Evolutionary conservation across 2,797 vertebrate genomes (phyloP).

Genomic region (Prunella strophiata): DNA sequence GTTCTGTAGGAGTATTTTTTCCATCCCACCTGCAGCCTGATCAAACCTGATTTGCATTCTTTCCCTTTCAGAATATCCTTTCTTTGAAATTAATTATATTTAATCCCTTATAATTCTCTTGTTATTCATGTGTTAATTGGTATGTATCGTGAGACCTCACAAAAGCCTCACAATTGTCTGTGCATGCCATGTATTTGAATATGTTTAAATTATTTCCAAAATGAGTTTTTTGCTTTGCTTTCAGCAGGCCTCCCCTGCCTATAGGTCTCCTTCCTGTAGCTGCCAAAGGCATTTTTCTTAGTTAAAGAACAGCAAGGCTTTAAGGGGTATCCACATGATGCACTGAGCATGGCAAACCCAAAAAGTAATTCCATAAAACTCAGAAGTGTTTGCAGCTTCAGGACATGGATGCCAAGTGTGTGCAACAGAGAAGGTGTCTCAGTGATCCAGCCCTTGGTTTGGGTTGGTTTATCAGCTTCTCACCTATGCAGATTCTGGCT

Average conservation of each 20-base stretch:
- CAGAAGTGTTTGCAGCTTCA: background rate
- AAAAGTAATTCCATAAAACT: background rate
- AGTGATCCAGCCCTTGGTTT: background rate
- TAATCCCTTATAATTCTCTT: constrained; percentile 36
- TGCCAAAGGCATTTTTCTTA: background rate
- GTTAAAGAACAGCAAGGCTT: background rate
- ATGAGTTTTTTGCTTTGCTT: background rate
- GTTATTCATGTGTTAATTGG: constrained; percentile 39
- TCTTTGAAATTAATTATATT: constrained; percentile 43
- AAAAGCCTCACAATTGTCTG: constrained; percentile 12
- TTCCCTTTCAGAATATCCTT: constrained; percentile 12
- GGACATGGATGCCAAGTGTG: rapidly evolving
- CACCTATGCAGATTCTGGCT: constrained; percentile 92
- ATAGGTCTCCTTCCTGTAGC: background rate
- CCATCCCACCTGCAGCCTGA: background rate
- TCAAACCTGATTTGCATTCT: constrained; percentile 8
- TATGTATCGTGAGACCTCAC: constrained; percentile 11
- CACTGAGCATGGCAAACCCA: background rate
- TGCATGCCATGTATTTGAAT: background rate
- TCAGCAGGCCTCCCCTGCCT: background rate
- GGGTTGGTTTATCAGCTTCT: background rate
- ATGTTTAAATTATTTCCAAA: constrained; percentile 1
- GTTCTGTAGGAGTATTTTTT: background rate
- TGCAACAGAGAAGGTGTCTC: background rate
- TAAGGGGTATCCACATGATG: background rate